Conservation (phyloP, 2,113 vertebrate genomes). For the Chlamydotis undulata region DNA sequence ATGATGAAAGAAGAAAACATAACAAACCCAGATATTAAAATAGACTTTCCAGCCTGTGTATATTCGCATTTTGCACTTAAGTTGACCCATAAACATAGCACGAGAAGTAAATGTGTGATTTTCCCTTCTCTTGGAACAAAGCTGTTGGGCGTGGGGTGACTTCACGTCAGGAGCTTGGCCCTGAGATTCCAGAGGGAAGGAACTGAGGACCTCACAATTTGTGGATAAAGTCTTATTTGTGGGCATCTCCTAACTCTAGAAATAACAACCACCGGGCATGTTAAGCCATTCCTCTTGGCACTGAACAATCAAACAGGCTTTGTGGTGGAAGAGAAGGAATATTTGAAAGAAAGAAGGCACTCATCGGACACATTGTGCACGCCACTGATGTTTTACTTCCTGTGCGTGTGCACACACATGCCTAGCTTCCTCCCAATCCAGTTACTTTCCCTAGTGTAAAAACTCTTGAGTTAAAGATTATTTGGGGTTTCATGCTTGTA, state of each 20-base stretch:
- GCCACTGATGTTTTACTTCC: not conserved
- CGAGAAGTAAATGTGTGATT: not conserved
- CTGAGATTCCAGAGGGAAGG: not conserved
- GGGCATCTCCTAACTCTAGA: not conserved
- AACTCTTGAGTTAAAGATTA: not conserved
- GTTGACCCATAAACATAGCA: constrained; percentile 14
- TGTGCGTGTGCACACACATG: not conserved
- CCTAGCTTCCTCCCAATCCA: not conserved
- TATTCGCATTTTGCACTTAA: not conserved
- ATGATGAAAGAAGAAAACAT: constrained; percentile 74
- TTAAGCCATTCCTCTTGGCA: not conserved
- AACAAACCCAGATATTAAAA: constrained; percentile 59
- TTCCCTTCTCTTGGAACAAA: not conserved
- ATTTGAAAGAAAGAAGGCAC: not conserved
- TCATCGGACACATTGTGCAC: not conserved
- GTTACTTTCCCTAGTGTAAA: not conserved
- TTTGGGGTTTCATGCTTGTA: not conserved
- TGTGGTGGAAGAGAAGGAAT: not conserved
- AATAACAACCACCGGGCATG: accelerated
- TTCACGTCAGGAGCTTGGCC: not conserved
- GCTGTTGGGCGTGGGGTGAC: accelerated
- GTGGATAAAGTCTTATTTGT: not conserved
- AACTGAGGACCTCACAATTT: not conserved
- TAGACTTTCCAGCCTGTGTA: constrained; percentile 19
- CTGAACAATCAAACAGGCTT: not conserved